Conservation (phyloP, 2,888 invertebrate genomes). For the Andricus curvator region DNA sequence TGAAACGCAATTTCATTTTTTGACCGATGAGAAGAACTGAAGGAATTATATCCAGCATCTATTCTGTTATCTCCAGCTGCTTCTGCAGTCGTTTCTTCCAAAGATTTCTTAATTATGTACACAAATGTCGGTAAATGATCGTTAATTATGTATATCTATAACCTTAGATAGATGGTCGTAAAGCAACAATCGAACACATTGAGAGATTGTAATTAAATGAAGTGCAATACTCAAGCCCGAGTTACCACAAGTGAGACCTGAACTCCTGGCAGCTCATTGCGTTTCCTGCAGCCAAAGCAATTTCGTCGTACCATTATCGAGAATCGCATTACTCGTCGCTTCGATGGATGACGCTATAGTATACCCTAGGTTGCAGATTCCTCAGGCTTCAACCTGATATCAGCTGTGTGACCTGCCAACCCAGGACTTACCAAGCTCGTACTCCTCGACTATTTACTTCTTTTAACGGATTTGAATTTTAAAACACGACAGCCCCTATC, state of each 20-base stretch:
- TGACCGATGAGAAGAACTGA: too few relatives aligned
- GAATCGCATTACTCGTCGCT: constrained; percentile 30
- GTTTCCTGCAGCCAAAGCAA: constrained; percentile 32
- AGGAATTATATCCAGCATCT: too few relatives aligned
- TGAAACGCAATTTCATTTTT: too few relatives aligned
- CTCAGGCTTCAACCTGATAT: constrained; percentile 10
- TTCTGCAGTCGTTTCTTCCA: too few relatives aligned
- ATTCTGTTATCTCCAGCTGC: too few relatives aligned
- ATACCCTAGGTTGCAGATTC: background rate
- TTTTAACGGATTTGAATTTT: constrained; percentile 5
- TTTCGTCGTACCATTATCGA: constrained; percentile 29
- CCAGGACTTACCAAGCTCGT: background rate
- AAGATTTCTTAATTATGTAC: too few relatives aligned
- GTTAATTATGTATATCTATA: background rate
- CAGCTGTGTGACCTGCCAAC: constrained; percentile 21
- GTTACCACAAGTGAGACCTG: constrained; percentile 24
- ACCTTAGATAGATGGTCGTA: background rate
- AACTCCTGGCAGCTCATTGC: constrained; percentile 17
- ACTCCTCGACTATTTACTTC: constrained; percentile 14
- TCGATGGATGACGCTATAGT: constrained; percentile 13
- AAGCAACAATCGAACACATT: constrained; percentile 8
- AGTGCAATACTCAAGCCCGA: constrained; percentile 3
- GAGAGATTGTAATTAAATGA: constrained; percentile 29
- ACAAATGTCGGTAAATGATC: background rate
- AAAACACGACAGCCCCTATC: constrained; percentile 7